Percentiles rank a stretch among this genome's conserved stretches.
These are phyloP conservation scores for Zoanthus gigantus DNA, from an alignment of 92 coral and sea anemone species.

Conservation along the genomic window DNA sequence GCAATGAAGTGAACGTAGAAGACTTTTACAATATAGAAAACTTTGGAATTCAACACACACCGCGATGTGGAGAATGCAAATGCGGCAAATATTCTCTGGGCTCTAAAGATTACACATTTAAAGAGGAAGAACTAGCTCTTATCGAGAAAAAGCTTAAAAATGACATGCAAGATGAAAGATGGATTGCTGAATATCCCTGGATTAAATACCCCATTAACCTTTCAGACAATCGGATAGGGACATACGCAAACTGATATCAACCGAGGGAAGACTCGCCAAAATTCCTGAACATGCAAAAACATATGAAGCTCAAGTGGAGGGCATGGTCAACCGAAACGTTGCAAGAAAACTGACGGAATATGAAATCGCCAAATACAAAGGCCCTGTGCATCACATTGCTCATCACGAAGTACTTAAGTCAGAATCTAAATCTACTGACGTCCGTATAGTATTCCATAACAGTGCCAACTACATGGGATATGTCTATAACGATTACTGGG, in stretches of 20 bases:
- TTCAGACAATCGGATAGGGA: constrained; percentile 41
- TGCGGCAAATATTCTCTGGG: constrained; percentile 58
- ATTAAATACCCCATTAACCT: constrained; percentile 19
- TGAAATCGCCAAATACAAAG: constrained; percentile 25
- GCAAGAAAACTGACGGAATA: constrained; percentile 46
- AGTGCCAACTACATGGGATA: constrained; percentile 62
- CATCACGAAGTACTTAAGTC: constrained; percentile 48
- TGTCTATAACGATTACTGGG: constrained; percentile 70
- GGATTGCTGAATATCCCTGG: constrained; percentile 70
- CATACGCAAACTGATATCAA: constrained; percentile 31
- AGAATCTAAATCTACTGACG: constrained; percentile 52
- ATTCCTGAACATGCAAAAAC: neutral
- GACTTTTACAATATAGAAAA: constrained; percentile 40
- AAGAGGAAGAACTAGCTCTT: constrained; percentile 66
- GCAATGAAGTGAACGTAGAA: constrained; percentile 13
- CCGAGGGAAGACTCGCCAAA: constrained; percentile 39
- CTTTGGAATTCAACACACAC: constrained; percentile 43
- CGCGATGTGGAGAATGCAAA: constrained; percentile 52
- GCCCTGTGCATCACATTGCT: constrained; percentile 50
- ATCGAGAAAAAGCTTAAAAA: constrained; percentile 62
- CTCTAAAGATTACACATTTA: constrained; percentile 49
- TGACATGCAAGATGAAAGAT: constrained; percentile 48
- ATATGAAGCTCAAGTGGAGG: constrained; percentile 44
- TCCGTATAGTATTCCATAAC: constrained; percentile 48
- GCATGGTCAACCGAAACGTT: constrained; percentile 47